These are phyloP conservation scores for Telmatochromis sp. DNA, from an alignment of 2,113 vertebrate genomes.

Conservation along the genomic window DNA sequence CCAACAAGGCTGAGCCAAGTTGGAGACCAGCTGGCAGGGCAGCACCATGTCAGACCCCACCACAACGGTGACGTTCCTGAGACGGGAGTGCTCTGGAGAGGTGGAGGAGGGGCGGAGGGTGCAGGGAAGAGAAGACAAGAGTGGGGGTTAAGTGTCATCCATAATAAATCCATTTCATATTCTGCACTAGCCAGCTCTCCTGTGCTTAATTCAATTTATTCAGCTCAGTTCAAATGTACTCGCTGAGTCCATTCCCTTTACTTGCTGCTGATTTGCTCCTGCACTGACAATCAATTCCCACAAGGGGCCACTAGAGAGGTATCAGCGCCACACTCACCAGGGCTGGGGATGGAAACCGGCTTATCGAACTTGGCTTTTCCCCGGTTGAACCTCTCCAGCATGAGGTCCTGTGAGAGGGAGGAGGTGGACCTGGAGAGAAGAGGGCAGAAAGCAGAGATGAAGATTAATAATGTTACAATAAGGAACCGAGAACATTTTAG, in stretches of 20 bases:
- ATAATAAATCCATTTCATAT: slow-evolving; percentile 9
- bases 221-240: slow-evolving; percentile 16
- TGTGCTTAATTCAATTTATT: slow-evolving; percentile 34
- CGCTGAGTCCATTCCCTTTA: background rate
- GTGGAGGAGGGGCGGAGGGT: background rate
- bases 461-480: background rate
- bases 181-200: background rate
- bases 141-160: background rate
- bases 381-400: slow-evolving; percentile 71
- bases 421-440: slow-evolving; percentile 63
- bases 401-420: slow-evolving; percentile 74
- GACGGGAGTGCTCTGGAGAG: slow-evolving; percentile 67
- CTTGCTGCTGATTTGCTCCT: background rate
- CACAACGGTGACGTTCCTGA: slow-evolving; percentile 85
- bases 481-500: background rate
- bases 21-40: slow-evolving; percentile 88
- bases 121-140: background rate
- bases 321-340: slow-evolving; percentile 52
- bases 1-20: slow-evolving; percentile 85
- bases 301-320: slow-evolving; percentile 39
- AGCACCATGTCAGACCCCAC: slow-evolving; percentile 87
- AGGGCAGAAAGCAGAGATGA: background rate
- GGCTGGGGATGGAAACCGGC: slow-evolving; percentile 71
- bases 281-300: slow-evolving; percentile 5
- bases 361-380: slow-evolving; percentile 74